Evolutionary conservation across 2,797 vertebrate species (phyloP), one percentile per base, ranked within the genome.

Genomic region (Psittacula echo): DNA sequence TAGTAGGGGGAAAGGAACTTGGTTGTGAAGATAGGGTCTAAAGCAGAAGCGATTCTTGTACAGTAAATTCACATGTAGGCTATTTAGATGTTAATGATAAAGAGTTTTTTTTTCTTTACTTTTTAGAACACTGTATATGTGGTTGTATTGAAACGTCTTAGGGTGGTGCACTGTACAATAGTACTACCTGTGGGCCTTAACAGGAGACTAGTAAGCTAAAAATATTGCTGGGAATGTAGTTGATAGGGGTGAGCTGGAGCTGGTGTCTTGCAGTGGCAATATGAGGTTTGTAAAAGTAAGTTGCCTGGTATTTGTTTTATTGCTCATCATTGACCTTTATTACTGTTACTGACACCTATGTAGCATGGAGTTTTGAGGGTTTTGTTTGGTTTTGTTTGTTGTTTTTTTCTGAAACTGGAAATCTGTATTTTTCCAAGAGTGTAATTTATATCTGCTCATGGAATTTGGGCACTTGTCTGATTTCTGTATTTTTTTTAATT

Each of bases 391-490:
- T n/a, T n/a, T 21, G 53, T n/a, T 56, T n/a, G 9, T 27, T 51
- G n/a, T 5, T 39, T 73, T 68, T 60, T 48, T 24, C 34, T 24
- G 54, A 41, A 90, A 81, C 19, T 51, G 8, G 37, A 77, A 71
- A 64, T 51, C 7, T 3, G 0, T 56, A 0, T n/a, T 78, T 73
- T 86, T 85, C 12, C 7, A 24, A 39, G 19, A 50, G 2, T 37
- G 2, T 72, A 34, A 44, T n/a, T 67, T 30, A 4, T 68, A 42
- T 65, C 22, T 92, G 24, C 29, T 65, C 1, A 5, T 61, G 14
- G 15, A 53, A 53, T 82, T 16, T 70, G 30, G 16, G 20, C 14
- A 65, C 8, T 89, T 2, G 3, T 48, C 27, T 16, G 8, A 27
- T 41, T 58, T 65, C 56, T 77, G 7, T 4, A 1, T 18, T 71